Conservation (phyloP, 2,888 invertebrate genomes). For the Oscheius sp. region DNA sequence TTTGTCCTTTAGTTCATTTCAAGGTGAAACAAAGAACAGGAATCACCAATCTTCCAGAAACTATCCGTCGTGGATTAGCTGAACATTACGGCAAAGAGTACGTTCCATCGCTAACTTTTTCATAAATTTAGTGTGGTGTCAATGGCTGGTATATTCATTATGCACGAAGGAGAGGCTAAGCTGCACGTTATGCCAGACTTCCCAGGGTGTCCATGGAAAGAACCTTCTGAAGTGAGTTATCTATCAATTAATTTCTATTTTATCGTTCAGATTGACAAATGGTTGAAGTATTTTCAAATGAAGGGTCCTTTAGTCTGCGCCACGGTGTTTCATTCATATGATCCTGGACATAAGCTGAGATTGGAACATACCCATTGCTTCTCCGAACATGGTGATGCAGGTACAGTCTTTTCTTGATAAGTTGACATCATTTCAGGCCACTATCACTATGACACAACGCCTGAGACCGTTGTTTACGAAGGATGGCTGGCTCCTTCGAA, state of each 20-base stretch:
- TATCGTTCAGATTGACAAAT: conserved; percentile 79
- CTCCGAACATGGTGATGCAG: conserved; percentile 74
- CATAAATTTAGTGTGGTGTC: conserved; percentile 79
- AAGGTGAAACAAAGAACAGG: conserved; percentile 73
- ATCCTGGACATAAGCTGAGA: conserved; percentile 81
- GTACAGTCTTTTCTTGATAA: conserved; percentile 61
- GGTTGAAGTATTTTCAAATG: conserved; percentile 93
- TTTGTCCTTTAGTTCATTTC: conserved; percentile 56
- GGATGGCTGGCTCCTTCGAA: conserved; percentile 87
- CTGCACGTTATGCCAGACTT: conserved; percentile 98
- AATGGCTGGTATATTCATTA: conserved; percentile 88
- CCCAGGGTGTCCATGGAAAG: conserved; percentile 81
- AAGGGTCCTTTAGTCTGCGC: conserved; percentile 88
- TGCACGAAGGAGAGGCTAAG: conserved; percentile 85
- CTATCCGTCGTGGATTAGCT: conserved; percentile 72
- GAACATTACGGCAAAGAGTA: conserved; percentile 26
- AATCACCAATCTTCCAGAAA: conserved; percentile 74
- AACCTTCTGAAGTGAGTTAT: conserved; percentile 78
- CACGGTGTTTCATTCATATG: conserved; percentile 87
- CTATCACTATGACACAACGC: conserved; percentile 94
- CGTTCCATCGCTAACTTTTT: conserved; percentile 8
- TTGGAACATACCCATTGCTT: conserved; percentile 94
- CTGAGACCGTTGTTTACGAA: conserved; percentile 85
- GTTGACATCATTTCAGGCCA: conserved; percentile 79
- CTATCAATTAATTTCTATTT: not conserved